phyloP scores from a whole-genome alignment of 2,888 invertebrate genomes.

The Sceliomorpha sp. region DNA sequence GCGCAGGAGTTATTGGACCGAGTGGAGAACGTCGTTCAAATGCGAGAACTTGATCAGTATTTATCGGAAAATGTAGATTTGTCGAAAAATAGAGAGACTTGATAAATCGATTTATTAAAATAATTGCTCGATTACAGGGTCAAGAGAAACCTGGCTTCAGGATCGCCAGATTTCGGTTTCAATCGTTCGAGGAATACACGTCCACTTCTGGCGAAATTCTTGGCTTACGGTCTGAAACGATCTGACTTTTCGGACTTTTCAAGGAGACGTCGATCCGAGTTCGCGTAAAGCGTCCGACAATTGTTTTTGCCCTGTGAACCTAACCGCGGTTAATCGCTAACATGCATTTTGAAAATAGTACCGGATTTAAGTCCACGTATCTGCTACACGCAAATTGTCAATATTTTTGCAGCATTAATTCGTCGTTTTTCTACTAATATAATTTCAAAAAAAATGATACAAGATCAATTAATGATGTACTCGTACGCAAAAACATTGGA shows the following conservation, averaged over 20 bases:
- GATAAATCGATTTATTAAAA: constrained; percentile 16
- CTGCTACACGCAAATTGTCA: too few species aligned
- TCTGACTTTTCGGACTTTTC: constrained; percentile 80
- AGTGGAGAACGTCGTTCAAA: constrained; percentile 57
- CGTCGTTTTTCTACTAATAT: too few species aligned
- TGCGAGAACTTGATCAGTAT: constrained; percentile 87
- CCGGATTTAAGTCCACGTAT: too few species aligned
- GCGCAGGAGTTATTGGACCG: constrained; percentile 85
- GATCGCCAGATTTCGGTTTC: constrained; percentile 80
- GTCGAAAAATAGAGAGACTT: constrained; percentile 64
- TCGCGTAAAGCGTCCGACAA: constrained; percentile 66
- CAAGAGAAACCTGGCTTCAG: constrained; percentile 93
- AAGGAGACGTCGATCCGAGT: constrained; percentile 87
- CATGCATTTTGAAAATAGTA: too few species aligned
- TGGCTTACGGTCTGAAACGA: constrained; percentile 44
- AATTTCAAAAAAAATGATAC: too few species aligned
- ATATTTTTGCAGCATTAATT: too few species aligned
- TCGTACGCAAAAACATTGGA: too few species aligned
- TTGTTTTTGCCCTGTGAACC: too few species aligned
- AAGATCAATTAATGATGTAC: too few species aligned
- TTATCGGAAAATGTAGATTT: too few species aligned
- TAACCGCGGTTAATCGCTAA: too few species aligned
- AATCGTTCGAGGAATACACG: constrained; percentile 46
- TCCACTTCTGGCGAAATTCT: constrained; percentile 46
- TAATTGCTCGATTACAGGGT: constrained; percentile 85